A percentile compares a stretch with the other conserved stretches of the same genome.
These are phyloP conservation scores for Chironomus striatipennis DNA, from an alignment of 1,140 invertebrate genomes.

Conservation along the genomic window DNA sequence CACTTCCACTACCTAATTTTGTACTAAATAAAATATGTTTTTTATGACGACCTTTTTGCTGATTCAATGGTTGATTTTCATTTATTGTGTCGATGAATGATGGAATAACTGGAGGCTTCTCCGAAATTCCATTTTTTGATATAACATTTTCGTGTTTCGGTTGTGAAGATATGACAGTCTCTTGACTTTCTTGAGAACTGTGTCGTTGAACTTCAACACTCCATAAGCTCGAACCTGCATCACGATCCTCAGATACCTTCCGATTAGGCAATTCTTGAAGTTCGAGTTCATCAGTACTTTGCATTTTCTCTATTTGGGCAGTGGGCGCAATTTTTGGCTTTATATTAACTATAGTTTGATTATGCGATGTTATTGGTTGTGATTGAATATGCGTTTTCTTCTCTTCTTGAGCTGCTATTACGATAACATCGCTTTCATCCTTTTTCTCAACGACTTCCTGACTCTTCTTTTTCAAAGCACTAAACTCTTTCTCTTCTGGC, in stretches of 20 bases:
- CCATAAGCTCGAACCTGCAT: conserved; percentile 32
- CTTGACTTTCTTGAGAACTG: conserved; percentile 37
- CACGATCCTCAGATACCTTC: conserved; percentile 27
- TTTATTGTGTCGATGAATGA: conserved; percentile 12
- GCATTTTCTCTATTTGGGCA: conserved; percentile 26
- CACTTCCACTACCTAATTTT: conserved; percentile 39
- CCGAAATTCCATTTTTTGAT: conserved; percentile 10
- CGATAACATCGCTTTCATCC: not conserved
- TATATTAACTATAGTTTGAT: not conserved
- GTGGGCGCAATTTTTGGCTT: conserved; percentile 22
- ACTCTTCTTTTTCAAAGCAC: conserved; percentile 26
- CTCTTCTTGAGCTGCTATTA: not conserved
- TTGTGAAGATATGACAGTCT: conserved; percentile 30
- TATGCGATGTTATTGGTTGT: conserved; percentile 29
- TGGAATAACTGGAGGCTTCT: not conserved
- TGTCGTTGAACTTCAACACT: conserved; percentile 36
- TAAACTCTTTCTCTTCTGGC: conserved; percentile 47
- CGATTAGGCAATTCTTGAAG: not conserved
- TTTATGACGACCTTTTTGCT: conserved; percentile 32
- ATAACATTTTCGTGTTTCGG: not conserved
- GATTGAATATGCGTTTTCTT: conserved; percentile 24
- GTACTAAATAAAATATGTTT: conserved; percentile 40
- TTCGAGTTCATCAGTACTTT: conserved; percentile 34
- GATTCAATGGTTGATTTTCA: not conserved
- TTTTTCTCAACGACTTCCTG: not conserved